Conservation (phyloP, 2,113 vertebrate genomes). For the Pristiophorus japonicus region DNA sequence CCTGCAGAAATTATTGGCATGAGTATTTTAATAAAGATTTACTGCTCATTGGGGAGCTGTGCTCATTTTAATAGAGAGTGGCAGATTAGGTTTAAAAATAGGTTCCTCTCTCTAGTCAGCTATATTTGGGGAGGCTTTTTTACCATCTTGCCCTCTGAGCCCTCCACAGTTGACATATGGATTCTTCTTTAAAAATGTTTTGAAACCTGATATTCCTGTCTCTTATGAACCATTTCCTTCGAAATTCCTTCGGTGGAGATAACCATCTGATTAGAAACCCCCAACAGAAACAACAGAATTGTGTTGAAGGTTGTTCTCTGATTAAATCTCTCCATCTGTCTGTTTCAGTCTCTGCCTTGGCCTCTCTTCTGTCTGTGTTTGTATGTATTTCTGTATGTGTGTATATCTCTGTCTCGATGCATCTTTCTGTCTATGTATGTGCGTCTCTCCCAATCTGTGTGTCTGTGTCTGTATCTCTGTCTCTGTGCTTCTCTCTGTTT, state of each 20-base stretch:
- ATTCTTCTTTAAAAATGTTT: constrained; percentile 18
- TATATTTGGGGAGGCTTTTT: not conserved
- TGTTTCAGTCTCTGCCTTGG: not conserved
- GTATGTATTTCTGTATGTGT: not conserved
- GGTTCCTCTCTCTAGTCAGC: not conserved
- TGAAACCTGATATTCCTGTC: not conserved
- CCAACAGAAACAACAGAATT: not conserved
- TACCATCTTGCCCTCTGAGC: not conserved
- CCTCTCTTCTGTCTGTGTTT: not conserved
- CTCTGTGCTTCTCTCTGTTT: not conserved
- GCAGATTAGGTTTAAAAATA: not conserved
- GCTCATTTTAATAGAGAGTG: not conserved
- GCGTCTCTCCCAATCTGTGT: not conserved
- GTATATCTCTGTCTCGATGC: not conserved
- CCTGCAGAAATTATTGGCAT: not conserved
- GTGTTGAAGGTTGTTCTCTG: too few species aligned
- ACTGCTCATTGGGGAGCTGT: not conserved
- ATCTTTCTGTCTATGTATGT: not conserved
- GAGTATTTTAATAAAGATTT: not conserved
- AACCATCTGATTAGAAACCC: not conserved
- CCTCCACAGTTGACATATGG: not conserved
- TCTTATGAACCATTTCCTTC: not conserved
- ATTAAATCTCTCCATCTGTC: not conserved
- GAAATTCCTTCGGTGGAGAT: not conserved
- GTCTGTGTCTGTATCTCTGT: not conserved